Base-by-base conservation (phyloP, 1,140 invertebrate species). In the Pseudomyrmex pallidus region DNA sequence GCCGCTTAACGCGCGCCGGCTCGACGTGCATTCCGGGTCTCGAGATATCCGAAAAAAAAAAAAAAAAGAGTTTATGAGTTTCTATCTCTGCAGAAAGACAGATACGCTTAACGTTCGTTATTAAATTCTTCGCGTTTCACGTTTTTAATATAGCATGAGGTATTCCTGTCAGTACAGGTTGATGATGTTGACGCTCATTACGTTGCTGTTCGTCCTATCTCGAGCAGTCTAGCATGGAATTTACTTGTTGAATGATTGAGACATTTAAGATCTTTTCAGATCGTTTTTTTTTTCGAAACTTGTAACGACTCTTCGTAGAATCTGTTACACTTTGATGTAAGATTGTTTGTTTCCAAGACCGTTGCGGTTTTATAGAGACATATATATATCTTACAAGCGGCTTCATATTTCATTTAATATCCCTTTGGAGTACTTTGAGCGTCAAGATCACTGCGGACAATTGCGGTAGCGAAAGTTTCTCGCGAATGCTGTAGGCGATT, bases 31-130 rank as follows among this genome's bases (percentile, higher is more conserved):
- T 78, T 80, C 66, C 76, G 52, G n/a, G 56, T 80, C 54, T 50
- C 54, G 66, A 35, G 54, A 13, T 35, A 80, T n/a, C 46, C 67
- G 44, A 74, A 74, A 74, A 74, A 74, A 74, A 35, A n/a, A n/a
- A 74, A 74, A 74, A 35, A 74, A 74, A 35, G 5, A 67, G 50
- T 82, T 82, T 82, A 74, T 54, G 78, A 82, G 70, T 63, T 82
- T 73, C 57, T 54, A 66, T 56, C 61, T 48, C 35, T 35, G 35
- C 35, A 15, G 48, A 15, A 57, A 62, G 52, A 48, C 52, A 50
- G 22, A 67, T 67, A 22, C 68, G 61, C 70, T 74, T 74, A 73
- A 74, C 48, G 76, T 59, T 68, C 76, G 66, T 80, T 80, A 80
- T 80, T 80, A 80, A 80, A 80, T 80, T 80, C 76, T 20, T 59